Percentiles rank a stretch among this genome's conserved stretches.
These are phyloP conservation scores for Tetrax tetrax DNA, from an alignment of 2,113 vertebrate species.

Conservation along the genomic window DNA sequence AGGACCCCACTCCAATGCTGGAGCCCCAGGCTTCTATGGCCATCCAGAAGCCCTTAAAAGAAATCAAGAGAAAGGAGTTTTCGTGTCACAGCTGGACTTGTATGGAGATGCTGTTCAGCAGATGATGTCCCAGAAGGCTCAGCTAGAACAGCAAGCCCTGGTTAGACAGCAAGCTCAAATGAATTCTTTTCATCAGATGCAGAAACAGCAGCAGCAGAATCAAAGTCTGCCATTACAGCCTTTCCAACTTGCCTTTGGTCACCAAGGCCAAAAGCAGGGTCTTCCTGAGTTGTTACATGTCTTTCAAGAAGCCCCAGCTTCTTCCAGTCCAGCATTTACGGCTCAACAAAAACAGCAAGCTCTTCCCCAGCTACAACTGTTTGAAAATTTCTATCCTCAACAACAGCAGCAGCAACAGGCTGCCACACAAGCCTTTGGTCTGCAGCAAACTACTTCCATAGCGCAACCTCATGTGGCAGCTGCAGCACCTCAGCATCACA, in stretches of 20 bases:
- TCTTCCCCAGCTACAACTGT: constrained; percentile 82
- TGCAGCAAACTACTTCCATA: constrained; percentile 68
- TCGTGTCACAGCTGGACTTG: constrained; percentile 74
- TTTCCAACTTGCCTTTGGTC: constrained; percentile 95
- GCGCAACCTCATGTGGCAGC: constrained; percentile 75
- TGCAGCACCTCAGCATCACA: constrained; percentile 81
- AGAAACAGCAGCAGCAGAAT: constrained; percentile 80
- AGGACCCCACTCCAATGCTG: constrained; percentile 71
- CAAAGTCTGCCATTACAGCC: constrained; percentile 89
- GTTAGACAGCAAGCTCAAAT: constrained; percentile 77
- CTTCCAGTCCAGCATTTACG: constrained; percentile 66
- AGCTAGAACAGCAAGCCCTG: constrained; percentile 79
- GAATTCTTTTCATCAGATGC: constrained; percentile 80
- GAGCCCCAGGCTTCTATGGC: constrained; percentile 74
- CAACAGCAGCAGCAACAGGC: constrained; percentile 79
- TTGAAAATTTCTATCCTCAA: constrained; percentile 83
- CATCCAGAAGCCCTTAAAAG: constrained; percentile 81
- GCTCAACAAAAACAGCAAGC: constrained; percentile 75
- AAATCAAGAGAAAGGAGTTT: constrained; percentile 81
- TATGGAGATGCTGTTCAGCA: constrained; percentile 84
- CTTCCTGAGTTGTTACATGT: constrained; percentile 85
- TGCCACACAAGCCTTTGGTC: constrained; percentile 68
- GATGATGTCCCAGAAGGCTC: constrained; percentile 78
- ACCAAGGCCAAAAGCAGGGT: constrained; percentile 88
- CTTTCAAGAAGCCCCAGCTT: constrained; percentile 82